These are phyloP conservation scores for Balearica regulorum DNA, from an alignment of 2,797 vertebrate genomes.

Conservation along the genomic window DNA sequence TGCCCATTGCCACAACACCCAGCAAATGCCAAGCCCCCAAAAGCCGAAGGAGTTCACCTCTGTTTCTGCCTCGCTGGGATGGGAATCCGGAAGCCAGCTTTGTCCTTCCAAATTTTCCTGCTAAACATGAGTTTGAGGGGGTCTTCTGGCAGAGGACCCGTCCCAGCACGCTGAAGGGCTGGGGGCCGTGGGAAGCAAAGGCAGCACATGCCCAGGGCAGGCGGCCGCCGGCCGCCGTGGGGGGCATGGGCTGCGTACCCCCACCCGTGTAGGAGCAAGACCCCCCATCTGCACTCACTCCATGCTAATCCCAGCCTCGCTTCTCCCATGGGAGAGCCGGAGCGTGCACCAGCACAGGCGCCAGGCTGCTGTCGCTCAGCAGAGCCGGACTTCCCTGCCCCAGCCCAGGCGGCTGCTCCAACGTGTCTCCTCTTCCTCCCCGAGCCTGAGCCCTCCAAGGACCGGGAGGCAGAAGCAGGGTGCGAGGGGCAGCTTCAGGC, in stretches of 20 bases:
- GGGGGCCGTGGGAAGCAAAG: not conserved
- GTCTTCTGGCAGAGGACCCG: not conserved
- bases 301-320: fast-evolving
- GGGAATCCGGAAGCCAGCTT: not conserved
- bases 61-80: not conserved
- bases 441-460: fast-evolving
- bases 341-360: not conserved
- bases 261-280: not conserved
- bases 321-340: not conserved
- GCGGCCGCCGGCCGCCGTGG: fast-evolving
- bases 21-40: not conserved
- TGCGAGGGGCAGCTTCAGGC: not conserved
- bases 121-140: not conserved
- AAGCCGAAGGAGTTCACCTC: fast-evolving
- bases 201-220: not conserved
- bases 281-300: not conserved
- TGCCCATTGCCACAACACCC: not conserved
- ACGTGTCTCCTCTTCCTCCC: not conserved
- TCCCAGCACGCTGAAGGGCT: not conserved
- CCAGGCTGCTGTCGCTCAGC: not conserved
- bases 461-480: not conserved
- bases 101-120: not conserved
- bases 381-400: not conserved
- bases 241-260: not conserved
- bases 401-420: not conserved